phyloP scores from a whole-genome alignment of 2,113 vertebrate species.

The Grammomys surdaster region DNA sequence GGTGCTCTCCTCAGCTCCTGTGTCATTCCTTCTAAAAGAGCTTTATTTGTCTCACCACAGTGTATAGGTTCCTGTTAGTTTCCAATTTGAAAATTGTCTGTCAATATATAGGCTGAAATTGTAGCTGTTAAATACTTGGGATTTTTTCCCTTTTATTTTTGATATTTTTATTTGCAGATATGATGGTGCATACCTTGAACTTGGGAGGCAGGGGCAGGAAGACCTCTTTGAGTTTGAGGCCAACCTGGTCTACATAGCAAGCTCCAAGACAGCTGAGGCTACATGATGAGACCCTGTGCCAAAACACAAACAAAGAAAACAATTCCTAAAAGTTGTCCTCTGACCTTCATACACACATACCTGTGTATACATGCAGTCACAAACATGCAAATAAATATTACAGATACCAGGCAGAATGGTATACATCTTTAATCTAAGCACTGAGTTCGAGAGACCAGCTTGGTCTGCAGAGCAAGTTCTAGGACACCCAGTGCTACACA shows the following conservation, averaged over 20 bases:
- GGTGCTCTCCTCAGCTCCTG: not conserved
- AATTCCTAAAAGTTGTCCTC: not conserved
- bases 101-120: slow-evolving; percentile 46
- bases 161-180: not conserved
- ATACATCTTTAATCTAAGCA: not conserved
- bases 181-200: not conserved
- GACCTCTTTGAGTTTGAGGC: not conserved
- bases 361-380: too few species aligned
- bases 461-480: not conserved
- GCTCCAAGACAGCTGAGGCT: not conserved
- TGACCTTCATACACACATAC: not conserved
- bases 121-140: slow-evolving; percentile 29
- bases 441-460: not conserved
- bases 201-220: not conserved
- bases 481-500: not conserved
- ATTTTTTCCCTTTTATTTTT: slow-evolving; percentile 18
- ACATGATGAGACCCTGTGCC: not conserved
- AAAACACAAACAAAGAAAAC: not conserved
- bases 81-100: slow-evolving; percentile 44
- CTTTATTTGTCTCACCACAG: slow-evolving; percentile 57
- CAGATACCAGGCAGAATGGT: not conserved
- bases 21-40: not conserved
- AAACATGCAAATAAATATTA: not conserved
- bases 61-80: slow-evolving; percentile 56
- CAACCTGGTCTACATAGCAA: not conserved